Evolutionary conservation across 2,888 invertebrate species (phyloP), one percentile per base, ranked within the genome.

Genomic region (Cynaeus angustus): DNA sequence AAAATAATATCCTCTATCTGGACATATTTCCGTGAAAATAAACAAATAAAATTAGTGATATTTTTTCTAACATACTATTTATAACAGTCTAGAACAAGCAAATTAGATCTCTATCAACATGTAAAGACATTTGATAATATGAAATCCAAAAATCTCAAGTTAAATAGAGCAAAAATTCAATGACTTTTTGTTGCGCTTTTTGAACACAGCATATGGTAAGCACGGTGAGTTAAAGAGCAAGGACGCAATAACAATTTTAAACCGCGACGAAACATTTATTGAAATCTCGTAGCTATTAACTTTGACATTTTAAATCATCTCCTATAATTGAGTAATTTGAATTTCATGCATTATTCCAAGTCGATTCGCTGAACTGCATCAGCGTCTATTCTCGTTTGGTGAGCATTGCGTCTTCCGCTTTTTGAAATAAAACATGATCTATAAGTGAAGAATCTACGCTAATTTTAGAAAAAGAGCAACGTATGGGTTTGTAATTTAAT

Each of bases 1-100:
- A 21, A 21, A 21, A 21, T 21, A 21, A 4, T 21, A 4, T 21
- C 4, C 21, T 1, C 21, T 76, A 78, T 77, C 76, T 75, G 52
- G 58, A 72, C 73, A 73, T 73, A 73, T 70, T 74, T 75, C 28
- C 28, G 28, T 4, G 28, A 7, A 7, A 4, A 28, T 28, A 5
- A 7, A n/a, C n/a, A n/a, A n/a, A n/a, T n/a, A n/a, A n/a, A n/a
- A n/a, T n/a, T n/a, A n/a, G n/a, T n/a, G n/a, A n/a, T n/a, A n/a
- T n/a, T n/a, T n/a, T n/a, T n/a, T n/a, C n/a, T n/a, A n/a, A n/a
- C n/a, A n/a, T n/a, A n/a, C n/a, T n/a, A n/a, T n/a, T n/a, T n/a
- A n/a, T n/a, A n/a, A n/a, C n/a, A n/a, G n/a, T n/a, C n/a, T n/a
- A n/a, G n/a, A n/a, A n/a, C n/a, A n/a, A n/a, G n/a, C n/a, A n/a